Evolutionary conservation across 1,140 invertebrate species (phyloP), one percentile per base, ranked within the genome.

Genomic region (Periplaneta americana): DNA sequence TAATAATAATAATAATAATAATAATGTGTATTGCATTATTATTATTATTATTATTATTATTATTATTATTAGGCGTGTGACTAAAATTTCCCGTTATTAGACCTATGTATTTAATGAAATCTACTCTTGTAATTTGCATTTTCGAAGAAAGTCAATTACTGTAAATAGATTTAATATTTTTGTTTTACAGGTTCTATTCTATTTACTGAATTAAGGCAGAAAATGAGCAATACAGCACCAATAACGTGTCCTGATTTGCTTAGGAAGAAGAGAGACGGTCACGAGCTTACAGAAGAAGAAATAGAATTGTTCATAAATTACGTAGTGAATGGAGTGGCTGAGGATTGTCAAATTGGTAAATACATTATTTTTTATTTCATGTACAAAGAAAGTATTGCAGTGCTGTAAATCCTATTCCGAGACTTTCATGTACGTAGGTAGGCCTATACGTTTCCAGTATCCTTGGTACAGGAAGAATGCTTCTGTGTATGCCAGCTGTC

Each of bases 341-440:
- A 81, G 33, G 81, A 81, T 18, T 78, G 75, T 57, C 81, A 81
- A n/a, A 35, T 48, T 37, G 79, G 79, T 80, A 66, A 80, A n/a
- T 13, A 31, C 9, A 78, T 78, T 34, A 28, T 79, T 3, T 33
- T 9, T 17, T 15, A 32, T n/a, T n/a, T n/a, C n/a, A n/a, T n/a
- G n/a, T 4, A 57, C 4, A 57, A 17, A 17, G 2, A 4, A 1
- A 57, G 1, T n/a, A 57, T 57, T 57, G 17, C n/a, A 18, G 2
- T 1, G 1, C 1, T 17, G 4, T n/a, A 2, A 57, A 4, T 75
- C 15, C 28, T 3, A 1, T 28, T 3, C 28, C 48, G 48, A 57
- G n/a, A 57, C 17, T 17, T 2, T 1, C n/a, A 17, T 18, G 17
- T 18, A 2, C 17, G 17, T 18, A 57, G 17, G 48, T 57, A 57